Base-by-base conservation (phyloP, 2,113 vertebrate species). In the Athene cunicularia region DNA sequence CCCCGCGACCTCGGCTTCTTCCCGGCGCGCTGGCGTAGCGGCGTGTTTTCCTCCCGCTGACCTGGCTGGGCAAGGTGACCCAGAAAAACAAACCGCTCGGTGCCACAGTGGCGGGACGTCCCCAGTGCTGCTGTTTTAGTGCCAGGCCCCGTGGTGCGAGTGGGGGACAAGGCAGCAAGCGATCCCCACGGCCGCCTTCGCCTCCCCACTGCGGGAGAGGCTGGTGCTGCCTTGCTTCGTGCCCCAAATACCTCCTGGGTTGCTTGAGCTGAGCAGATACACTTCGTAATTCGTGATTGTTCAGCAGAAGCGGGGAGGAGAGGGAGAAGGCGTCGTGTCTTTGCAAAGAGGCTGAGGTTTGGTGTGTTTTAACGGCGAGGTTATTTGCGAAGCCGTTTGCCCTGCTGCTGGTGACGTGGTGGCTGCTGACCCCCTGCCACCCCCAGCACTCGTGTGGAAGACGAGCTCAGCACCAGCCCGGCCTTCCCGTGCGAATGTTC, bases 101-200 rank as follows among this genome's bases (percentile, higher is more conserved):
- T 60, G 71, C 47, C 45, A 7, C 32, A 2, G 24, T 3, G 71
- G 19, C 5, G 45, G 14, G 64, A 19, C 2, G 3, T 18, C 41
- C 41, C 26, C 7, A 2, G 18, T 7, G 64, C 58, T 33, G 10
- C 50, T 24, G 63, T 22, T 20, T 55, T 7, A 8, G 18, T 5
- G 17, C 32, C 0, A 6, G 35, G 37, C 39, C 14, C 1, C 1
- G 3, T 10, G 17, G 14, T 18, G 24, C 22, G 2, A 43, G 27
- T 1, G 5, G 49, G 66, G 66, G 39, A 22, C 9, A 3, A 47
- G 30, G 70, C 37, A 33, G 33, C 20, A 3, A 24, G 30, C 2
- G 35, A 14, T 43, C 20, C 62, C 45, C 5, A 0, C 6, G 17
- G 50, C 60, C 8, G 5, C 59, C 52, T 19, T 35, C 53, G 7